Evolutionary conservation across 1,140 invertebrate genomes (phyloP), one percentile per base, ranked within the genome.

Genomic region (Neodiprion fabricii): DNA sequence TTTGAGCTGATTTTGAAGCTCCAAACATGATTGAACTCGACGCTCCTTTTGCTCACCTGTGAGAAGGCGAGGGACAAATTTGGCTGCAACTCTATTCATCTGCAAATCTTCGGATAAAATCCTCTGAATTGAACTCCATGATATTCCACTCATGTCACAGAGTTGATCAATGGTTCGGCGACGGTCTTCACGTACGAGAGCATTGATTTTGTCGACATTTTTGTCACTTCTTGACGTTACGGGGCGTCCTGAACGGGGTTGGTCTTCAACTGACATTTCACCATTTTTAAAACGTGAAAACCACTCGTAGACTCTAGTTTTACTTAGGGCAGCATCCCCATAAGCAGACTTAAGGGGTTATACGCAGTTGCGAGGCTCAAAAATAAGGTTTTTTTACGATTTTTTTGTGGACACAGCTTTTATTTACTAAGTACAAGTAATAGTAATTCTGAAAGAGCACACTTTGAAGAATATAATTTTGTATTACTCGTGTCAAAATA

Each of bases 11-110:
- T 72, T 21, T 14, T 53, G 48, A 9, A 61, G 14, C 61, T 50
- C 47, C 28, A 65, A 21, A 21, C 17, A 21, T 21, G 17, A 21
- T 21, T 21, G 17, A 21, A 21, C 17, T 21, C 50, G 53, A 79
- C 75, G 72, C 48, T 68, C 75, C 65, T 86, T 85, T 73, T 85
- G 77, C 61, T 80, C 77, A n/a, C 76, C 40, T 77, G 81, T 82
- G 75, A 85, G 79, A 78, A 81, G 76, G 75, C 80, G 78, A 77
- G 79, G 79, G 78, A 85, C 80, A 77, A 83, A 83, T 78, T 77
- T 78, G 68, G 78, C 77, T 70, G 69, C 77, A 70, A 82, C 72
- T 73, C 81, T 84, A 76, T 70, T 77, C 74, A 84, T 78, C 67
- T 74, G 69, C 71, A 83, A 80, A 79, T 80, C 23, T n/a, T 73